Evolutionary conservation across 2,888 invertebrate species (phyloP).

Genomic region (Oeneis ivallda): DNA sequence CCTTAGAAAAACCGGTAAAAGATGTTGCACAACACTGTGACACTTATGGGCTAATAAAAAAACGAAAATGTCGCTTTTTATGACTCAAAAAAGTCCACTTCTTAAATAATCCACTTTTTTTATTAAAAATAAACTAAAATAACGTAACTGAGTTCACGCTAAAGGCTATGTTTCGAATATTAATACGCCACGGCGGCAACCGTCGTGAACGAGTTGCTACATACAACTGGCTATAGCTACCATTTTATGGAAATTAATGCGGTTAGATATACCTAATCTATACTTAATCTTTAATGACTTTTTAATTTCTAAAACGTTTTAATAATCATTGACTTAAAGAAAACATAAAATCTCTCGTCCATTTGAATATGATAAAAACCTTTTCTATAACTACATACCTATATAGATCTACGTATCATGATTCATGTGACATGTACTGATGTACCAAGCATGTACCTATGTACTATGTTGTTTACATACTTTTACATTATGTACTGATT

Average conservation of each 20-base stretch:
- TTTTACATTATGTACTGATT: too few species aligned
- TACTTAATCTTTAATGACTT: constrained; percentile 10
- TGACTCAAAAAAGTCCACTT: not conserved
- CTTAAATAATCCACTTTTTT: constrained; percentile 2
- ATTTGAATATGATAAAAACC: not conserved
- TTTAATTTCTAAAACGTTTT: constrained; percentile 5
- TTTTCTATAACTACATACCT: not conserved
- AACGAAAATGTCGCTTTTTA: not conserved
- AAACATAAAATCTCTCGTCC: not conserved
- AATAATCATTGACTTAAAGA: not conserved
- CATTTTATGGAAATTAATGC: constrained; percentile 17
- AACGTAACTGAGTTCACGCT: not conserved
- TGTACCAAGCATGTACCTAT: too few species aligned
- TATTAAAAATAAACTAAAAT: not conserved
- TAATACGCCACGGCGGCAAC: constrained; percentile 20
- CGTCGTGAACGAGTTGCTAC: constrained; percentile 34
- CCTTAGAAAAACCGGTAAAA: constrained; percentile 6
- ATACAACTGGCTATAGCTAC: constrained; percentile 35
- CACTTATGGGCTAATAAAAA: not conserved
- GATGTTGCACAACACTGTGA: constrained; percentile 12
- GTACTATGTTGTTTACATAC: too few species aligned
- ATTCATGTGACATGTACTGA: too few species aligned
- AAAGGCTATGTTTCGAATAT: not conserved
- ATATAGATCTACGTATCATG: too few species aligned
- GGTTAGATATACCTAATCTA: too few species aligned